These are phyloP conservation scores for Brachionus plicatilis DNA, from an alignment of 1,140 invertebrate species.

Conservation along the genomic window DNA sequence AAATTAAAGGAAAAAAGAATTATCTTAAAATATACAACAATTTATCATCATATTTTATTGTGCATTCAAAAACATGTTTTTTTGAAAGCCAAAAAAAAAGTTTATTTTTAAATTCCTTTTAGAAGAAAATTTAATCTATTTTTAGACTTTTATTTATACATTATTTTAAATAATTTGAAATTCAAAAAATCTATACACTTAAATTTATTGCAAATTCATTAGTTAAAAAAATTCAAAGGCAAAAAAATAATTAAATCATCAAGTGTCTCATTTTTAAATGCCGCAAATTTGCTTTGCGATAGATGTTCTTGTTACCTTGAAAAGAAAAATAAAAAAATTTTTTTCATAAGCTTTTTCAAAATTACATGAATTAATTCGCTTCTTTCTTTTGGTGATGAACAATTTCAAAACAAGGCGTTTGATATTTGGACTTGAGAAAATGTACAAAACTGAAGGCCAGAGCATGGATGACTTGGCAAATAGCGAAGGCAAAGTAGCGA, in stretches of 20 bases:
- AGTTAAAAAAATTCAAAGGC: not conserved
- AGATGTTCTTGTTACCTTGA: not conserved
- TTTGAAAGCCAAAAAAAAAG: not conserved
- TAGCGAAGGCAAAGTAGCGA: constrained; percentile 3
- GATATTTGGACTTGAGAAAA: constrained; percentile 8
- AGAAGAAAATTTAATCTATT: no score
- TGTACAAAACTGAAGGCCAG: constrained; percentile 25
- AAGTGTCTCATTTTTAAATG: constrained; percentile 1
- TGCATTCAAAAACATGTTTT: not conserved
- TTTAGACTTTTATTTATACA: no score
- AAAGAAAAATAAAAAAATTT: not conserved
- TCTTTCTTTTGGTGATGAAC: not conserved
- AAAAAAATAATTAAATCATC: not conserved
- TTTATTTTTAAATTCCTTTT: not conserved
- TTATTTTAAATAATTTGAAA: not conserved
- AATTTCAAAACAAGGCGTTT: not conserved
- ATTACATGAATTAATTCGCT: not conserved
- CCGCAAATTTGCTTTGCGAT: not conserved
- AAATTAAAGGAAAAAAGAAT: not conserved
- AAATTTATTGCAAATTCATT: not conserved
- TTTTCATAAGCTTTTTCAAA: not conserved
- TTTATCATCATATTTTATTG: no score
- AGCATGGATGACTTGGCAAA: constrained; percentile 39
- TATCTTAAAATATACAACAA: not conserved
- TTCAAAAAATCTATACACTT: not conserved